Evolutionary conservation across 2,113 vertebrate genomes (phyloP), one percentile per base, ranked within the genome.

Genomic region (Colaptes auratus): DNA sequence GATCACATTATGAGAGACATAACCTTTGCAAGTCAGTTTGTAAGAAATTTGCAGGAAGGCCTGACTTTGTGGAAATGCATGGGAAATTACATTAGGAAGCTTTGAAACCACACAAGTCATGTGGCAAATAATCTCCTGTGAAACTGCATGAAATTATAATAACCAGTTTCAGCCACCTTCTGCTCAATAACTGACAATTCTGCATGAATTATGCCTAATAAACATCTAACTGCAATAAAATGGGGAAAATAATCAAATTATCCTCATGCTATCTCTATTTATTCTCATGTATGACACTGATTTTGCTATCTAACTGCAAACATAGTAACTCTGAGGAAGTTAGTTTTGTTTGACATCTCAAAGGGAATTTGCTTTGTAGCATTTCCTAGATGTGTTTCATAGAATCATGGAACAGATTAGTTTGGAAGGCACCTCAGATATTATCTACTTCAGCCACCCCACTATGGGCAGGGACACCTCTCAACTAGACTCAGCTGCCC

Each of bases 101-200:
- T 90, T 67, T 83, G 73, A 90, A 93, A 53, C 63, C 88, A 73
- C 79, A 80, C 20, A 58, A 95, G 89, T 81, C 74, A 85, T 92
- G 50, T 88, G 85, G 86, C 69, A 83, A 88, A 83, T 90, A 86
- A 85, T 86, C 91, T 72, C 64, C 74, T 74, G 42, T 86, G 94
- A 95, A 95, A 77, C 65, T 88, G 75, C 60, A 46, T 85, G 82
- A 86, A 95, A 90, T 79, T 35, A n/a, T 88, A 91, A 84, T 89
- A 91, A 83, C 79, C 67, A 70, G 53, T 86, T 95, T 94, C 91
- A 92, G 27, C 65, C 33, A 75, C 55, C 42, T 86, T 92, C 70
- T 84, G 92, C 76, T 12, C 33, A 94, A 78, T 88, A 91, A 77
- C 61, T 83, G 59, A 39, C 9, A 86, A 50, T 88, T 91, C 86